phyloP scores from a whole-genome alignment of 2,797 vertebrate species.

The Sebastes diploproa region DNA sequence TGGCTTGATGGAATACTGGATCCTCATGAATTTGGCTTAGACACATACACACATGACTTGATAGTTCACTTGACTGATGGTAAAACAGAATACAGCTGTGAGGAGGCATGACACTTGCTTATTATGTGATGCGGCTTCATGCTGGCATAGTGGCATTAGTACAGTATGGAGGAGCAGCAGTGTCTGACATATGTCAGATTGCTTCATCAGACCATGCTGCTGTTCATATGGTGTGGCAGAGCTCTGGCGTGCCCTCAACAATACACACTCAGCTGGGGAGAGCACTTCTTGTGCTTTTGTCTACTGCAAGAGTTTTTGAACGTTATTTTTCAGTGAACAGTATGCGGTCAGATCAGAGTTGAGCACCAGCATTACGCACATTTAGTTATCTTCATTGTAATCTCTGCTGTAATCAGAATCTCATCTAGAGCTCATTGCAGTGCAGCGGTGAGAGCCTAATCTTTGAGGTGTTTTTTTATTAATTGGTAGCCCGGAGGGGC shows the following conservation, averaged over 20 bases:
- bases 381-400: constrained; percentile 14
- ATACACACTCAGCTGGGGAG: neutral
- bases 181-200: constrained; percentile 29
- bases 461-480: constrained; percentile 73
- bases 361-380: neutral
- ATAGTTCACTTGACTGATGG: constrained; percentile 21
- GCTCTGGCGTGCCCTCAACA: neutral
- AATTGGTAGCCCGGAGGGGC: constrained; percentile 64
- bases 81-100: constrained; percentile 29
- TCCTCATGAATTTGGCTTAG: constrained; percentile 2
- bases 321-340: neutral
- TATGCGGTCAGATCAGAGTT: constrained; percentile 1
- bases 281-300: neutral
- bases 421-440: constrained; percentile 36
- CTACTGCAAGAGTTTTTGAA: neutral
- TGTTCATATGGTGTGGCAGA: constrained; percentile 26
- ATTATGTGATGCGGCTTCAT: constrained; percentile 32
- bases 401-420: constrained; percentile 49
- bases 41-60: neutral
- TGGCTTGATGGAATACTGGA: neutral
- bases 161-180: constrained; percentile 24
- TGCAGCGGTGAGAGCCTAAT: constrained; percentile 52
- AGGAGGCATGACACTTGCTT: constrained; percentile 2
- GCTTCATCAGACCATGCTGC: constrained; percentile 23
- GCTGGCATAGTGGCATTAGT: constrained; percentile 27